Conservation (phyloP, 2,113 vertebrate genomes). For the Bambusicola thoracicus region DNA sequence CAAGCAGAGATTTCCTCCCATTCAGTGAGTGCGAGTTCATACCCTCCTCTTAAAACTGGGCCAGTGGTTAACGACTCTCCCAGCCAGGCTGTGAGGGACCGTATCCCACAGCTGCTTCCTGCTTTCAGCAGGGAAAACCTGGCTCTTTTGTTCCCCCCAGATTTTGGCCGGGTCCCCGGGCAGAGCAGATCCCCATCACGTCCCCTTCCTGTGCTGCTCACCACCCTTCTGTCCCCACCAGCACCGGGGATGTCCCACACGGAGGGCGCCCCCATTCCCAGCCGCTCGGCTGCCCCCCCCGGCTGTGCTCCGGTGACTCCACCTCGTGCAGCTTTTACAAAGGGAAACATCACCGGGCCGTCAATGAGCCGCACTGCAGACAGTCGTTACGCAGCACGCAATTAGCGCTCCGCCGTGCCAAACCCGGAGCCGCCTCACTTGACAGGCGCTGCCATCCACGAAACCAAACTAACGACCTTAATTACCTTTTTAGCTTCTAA, state of each 20-base stretch:
- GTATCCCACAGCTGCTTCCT: not conserved
- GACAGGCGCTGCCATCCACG: constrained; percentile 62
- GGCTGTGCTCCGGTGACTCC: constrained; percentile 49
- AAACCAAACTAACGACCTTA: constrained; percentile 55
- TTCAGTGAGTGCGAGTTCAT: not conserved
- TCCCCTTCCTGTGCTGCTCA: not conserved
- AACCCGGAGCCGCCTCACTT: constrained; percentile 41
- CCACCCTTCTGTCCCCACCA: fast-evolving
- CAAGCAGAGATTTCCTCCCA: not conserved
- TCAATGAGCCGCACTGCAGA: no score
- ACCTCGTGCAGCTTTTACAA: not conserved
- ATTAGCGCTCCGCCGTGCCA: constrained; percentile 60
- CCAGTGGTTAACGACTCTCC: not conserved
- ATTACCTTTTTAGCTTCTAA: constrained; percentile 65
- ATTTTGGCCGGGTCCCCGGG: not conserved
- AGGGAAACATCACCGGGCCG: not conserved
- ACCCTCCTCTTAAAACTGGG: not conserved
- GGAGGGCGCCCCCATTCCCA: no score
- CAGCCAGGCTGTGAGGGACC: fast-evolving
- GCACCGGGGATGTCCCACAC: no score
- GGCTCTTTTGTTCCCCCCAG: fast-evolving
- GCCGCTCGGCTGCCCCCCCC: not conserved
- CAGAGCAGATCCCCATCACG: not conserved
- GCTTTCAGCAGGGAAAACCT: not conserved
- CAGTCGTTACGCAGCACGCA: constrained; percentile 16